These are phyloP conservation scores for Characodon lateralis DNA, from an alignment of 2,797 vertebrate species.

Conservation along the genomic window DNA sequence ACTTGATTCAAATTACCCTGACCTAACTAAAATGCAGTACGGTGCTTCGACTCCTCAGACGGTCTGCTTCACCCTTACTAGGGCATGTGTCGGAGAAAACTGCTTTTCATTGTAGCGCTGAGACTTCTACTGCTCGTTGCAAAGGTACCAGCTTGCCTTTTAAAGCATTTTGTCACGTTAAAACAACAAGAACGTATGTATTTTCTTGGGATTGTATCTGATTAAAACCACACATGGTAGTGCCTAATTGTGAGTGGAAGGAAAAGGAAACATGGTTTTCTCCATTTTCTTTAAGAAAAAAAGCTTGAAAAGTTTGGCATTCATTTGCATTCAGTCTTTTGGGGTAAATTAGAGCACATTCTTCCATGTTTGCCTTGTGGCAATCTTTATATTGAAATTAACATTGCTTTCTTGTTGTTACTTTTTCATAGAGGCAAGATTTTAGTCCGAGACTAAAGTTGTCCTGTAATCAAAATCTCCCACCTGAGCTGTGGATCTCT, in stretches of 20 bases:
- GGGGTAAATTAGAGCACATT: no score
- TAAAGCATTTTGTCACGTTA: neutral
- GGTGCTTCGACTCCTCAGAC: constrained; percentile 51
- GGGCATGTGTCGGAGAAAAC: constrained; percentile 29
- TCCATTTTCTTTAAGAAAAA: neutral
- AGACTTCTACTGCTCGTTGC: constrained; percentile 17
- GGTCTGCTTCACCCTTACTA: constrained; percentile 43
- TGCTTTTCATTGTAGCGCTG: constrained; percentile 60
- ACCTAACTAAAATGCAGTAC: constrained; percentile 58
- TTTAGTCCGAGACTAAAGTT: no score
- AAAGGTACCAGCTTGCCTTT: neutral
- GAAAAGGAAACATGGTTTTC: neutral
- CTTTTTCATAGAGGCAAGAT: no score
- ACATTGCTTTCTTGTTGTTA: no score
- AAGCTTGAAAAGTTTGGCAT: neutral
- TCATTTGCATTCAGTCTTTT: neutral
- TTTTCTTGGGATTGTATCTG: neutral
- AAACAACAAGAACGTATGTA: neutral
- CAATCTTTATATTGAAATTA: no score
- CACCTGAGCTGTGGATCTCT: no score
- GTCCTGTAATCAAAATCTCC: no score
- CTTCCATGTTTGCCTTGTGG: no score
- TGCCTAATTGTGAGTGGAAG: neutral
- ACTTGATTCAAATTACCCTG: constrained; percentile 43
- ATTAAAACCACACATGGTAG: neutral